Base-by-base conservation (phyloP, 2,797 vertebrate species). In the Syngnathus rostellatus region DNA sequence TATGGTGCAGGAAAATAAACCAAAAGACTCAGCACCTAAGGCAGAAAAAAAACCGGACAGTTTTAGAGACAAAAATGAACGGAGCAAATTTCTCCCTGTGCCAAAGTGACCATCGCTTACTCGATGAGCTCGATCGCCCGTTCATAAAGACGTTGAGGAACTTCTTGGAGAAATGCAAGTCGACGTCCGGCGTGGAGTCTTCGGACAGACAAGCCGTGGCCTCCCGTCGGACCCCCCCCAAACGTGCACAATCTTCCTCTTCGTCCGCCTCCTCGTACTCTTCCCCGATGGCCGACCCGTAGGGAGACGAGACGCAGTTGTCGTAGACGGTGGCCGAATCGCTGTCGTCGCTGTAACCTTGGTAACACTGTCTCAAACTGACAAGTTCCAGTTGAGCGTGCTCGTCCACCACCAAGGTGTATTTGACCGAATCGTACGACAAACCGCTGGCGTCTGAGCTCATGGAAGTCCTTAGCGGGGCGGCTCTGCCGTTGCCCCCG, bases 101-200 rank as follows among this genome's bases (percentile, higher is more conserved):
- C 17, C 19, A 50, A 50, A 50, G 19, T 50, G 48, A n/a, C 0
- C 54, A 37, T 17, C 5, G 6, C 25, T 95, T 92, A 99, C 97
- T 98, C 76, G 96, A 97, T 68, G 95, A 97, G 21, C 94, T 92
- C 0, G 96, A 94, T 64, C 92, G 93, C 58, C 96, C 94, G 0
- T 94, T 99, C 94, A 98, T 94, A 89, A 99, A 98, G 84, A 99
- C 94, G 0, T 98, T 99, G 75, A 99, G 93, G 83, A 99, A 99
- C 87, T 99, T 99, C 89, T 95, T 96, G 67, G 97, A 97, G 81
- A 97, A 96, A 78, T 93, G 93, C 70, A 95, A 88, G 63, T 95
- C 95, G 0, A 90, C 92, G 40, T 98, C 96, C 0, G 97, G 94
- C 0, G 94, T 94, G 73, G 96, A 97, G 76, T 94, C 93, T 77